These are phyloP conservation scores for Steinernema feltiae DNA, from an alignment of 1,140 invertebrate genomes.

Conservation along the genomic window DNA sequence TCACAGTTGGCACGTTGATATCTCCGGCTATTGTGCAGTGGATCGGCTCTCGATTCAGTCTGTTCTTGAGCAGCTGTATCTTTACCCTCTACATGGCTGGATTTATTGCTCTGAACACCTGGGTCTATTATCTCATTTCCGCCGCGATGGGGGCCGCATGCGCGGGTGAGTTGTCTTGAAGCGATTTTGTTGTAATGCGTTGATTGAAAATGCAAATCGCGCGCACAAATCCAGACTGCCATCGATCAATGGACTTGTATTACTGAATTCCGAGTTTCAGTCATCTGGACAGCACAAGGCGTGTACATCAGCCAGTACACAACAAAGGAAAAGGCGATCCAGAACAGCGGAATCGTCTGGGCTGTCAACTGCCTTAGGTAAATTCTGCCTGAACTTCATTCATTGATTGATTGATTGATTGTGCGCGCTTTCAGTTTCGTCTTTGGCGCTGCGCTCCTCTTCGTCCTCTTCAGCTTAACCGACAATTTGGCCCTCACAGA, in stretches of 20 bases:
- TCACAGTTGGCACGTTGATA: not conserved
- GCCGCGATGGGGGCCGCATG: not conserved
- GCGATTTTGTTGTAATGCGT: not conserved
- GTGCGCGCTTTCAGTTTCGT: not conserved
- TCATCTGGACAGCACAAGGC: slow-evolving; percentile 2
- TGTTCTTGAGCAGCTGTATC: not conserved
- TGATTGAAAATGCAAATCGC: not conserved
- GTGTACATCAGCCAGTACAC: slow-evolving; percentile 10
- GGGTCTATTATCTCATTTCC: not conserved
- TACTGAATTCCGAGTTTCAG: not conserved
- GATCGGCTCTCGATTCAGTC: not conserved
- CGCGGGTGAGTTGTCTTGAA: not conserved
- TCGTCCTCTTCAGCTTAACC: not conserved
- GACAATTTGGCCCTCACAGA: not conserved
- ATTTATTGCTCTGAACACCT: not conserved
- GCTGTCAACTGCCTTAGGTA: slow-evolving; percentile 7
- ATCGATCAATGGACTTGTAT: no score
- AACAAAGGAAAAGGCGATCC: not conserved
- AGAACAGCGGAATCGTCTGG: not conserved
- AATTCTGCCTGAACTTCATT: not conserved
- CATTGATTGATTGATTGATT: not conserved
- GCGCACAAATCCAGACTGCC: no score
- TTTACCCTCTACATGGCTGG: not conserved
- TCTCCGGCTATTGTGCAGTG: not conserved
- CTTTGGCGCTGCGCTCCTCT: not conserved